A percentile compares a stretch with the other conserved stretches of the same genome.
phyloP scores from a whole-genome alignment of 2,113 vertebrate species.

The Bufo bufo region DNA sequence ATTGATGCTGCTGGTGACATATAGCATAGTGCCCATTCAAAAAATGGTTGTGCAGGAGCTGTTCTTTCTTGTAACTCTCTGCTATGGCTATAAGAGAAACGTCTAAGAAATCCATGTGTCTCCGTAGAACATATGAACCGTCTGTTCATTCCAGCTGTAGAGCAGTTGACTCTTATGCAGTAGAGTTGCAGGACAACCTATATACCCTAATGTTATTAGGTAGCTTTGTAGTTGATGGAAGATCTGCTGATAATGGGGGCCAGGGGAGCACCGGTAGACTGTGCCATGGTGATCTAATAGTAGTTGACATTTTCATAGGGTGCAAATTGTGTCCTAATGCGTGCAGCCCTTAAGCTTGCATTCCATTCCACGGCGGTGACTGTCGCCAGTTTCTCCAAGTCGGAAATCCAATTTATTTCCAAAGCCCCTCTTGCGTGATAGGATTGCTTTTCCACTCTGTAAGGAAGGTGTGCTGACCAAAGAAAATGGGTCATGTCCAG shows the following conservation, averaged over 20 bases:
- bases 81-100: too few species aligned
- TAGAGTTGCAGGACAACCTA: not conserved
- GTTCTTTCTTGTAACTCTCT: too few species aligned
- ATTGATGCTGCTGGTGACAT: too few species aligned
- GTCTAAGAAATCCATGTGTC: too few species aligned
- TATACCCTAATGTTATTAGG: not conserved
- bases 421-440: conserved; percentile 16
- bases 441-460: conserved; percentile 5
- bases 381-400: not conserved
- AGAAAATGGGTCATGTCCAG: conserved; percentile 55
- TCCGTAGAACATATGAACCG: too few species aligned
- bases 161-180: too few species aligned
- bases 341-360: not conserved
- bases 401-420: conserved; percentile 25
- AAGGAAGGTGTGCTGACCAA: conserved; percentile 25
- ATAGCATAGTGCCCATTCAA: too few species aligned
- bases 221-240: not conserved
- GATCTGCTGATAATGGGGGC: not conserved
- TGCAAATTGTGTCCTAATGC: not conserved
- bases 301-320: not conserved
- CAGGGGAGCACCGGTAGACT: not conserved
- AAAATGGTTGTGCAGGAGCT: too few species aligned
- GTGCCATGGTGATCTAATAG: not conserved
- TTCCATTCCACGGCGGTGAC: not conserved
- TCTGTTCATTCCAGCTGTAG: too few species aligned